phyloP scores from a whole-genome alignment of 2,888 invertebrate genomes.

The Mayetiola destructor region DNA sequence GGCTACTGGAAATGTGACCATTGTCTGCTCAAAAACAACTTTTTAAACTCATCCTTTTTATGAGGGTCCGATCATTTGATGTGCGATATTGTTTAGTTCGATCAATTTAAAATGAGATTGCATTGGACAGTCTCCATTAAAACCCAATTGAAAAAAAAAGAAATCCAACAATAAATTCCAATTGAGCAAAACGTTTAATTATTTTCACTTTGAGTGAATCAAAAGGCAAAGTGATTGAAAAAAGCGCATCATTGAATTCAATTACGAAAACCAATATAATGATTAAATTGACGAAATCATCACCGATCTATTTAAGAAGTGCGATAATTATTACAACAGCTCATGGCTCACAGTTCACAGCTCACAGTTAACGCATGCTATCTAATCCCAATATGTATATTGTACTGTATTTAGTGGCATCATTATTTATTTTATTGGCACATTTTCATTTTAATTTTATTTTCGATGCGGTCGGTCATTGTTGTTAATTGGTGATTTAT shows the following conservation, averaged over 20 bases:
- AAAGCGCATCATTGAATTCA: not conserved
- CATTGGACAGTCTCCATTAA: not conserved
- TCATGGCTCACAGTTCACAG: no score
- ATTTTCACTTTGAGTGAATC: no score
- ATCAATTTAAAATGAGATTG: not conserved
- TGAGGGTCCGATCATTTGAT: not conserved
- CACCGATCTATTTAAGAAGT: not conserved
- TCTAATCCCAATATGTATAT: no score
- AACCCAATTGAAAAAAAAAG: not conserved
- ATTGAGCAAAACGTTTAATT: not conserved
- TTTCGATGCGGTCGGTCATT: not conserved
- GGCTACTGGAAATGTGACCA: not conserved
- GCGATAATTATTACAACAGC: not conserved
- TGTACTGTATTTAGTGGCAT: no score
- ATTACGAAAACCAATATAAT: constrained; percentile 1
- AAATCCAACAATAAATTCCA: not conserved
- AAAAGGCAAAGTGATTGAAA: no score
- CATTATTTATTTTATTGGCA: no score
- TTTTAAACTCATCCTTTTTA: not conserved
- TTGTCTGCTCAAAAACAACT: not conserved
- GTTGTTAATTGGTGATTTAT: constrained; percentile 10
- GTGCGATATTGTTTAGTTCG: not conserved
- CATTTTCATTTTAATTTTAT: not conserved
- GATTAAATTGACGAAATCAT: not conserved
- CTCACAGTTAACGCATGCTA: no score